Conservation (phyloP, 2,113 vertebrate genomes). For the Laticauda colubrina region DNA sequence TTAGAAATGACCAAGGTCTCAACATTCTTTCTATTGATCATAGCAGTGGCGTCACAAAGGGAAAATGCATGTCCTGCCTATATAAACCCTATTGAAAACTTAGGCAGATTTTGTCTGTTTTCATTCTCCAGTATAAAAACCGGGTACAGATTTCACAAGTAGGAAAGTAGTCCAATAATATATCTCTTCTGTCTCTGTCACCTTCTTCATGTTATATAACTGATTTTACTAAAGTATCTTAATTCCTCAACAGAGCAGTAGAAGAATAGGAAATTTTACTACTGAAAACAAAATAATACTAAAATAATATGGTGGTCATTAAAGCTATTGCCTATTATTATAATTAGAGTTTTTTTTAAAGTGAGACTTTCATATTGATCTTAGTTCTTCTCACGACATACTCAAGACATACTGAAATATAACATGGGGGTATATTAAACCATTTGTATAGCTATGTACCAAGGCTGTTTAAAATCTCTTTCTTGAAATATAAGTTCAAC, state of each 20-base stretch:
- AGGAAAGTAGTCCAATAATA: slow-evolving; percentile 10
- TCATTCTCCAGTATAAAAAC: slow-evolving; percentile 13
- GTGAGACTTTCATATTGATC: neutral
- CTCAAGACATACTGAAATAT: neutral
- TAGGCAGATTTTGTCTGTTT: slow-evolving; percentile 37
- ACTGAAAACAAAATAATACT: neutral
- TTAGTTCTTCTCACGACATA: neutral
- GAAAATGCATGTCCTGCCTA: slow-evolving; percentile 19
- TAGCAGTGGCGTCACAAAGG: slow-evolving; percentile 73
- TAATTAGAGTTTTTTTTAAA: neutral
- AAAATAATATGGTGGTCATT: neutral
- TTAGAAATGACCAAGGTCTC: slow-evolving; percentile 68
- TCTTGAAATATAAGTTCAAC: neutral
- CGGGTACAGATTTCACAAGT: neutral
- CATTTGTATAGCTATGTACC: neutral
- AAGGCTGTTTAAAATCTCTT: neutral
- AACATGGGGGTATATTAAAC: neutral
- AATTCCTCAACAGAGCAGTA: slow-evolving; percentile 29
- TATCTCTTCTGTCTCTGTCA: slow-evolving; percentile 62
- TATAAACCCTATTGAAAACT: slow-evolving; percentile 22
- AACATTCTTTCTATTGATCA: slow-evolving; percentile 64
- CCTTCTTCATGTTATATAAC: slow-evolving; percentile 32
- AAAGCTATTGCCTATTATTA: neutral
- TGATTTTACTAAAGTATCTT: neutral
- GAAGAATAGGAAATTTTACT: neutral